These are phyloP conservation scores for Onychorhynchus coronatus DNA, from an alignment of 2,113 vertebrate genomes.

Conservation along the genomic window DNA sequence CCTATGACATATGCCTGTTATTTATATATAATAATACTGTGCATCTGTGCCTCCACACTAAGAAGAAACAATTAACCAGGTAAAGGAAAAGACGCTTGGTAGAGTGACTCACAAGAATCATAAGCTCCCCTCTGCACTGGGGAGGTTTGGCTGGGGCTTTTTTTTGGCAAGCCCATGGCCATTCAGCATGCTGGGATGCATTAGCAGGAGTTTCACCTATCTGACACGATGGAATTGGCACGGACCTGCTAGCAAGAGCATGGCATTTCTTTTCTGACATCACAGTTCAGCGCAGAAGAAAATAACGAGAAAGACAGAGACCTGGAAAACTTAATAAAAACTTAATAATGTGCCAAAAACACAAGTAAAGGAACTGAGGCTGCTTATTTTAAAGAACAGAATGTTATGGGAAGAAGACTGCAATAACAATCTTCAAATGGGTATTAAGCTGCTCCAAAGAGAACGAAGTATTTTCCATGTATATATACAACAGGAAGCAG, in stretches of 20 bases:
- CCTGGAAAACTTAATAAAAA: background rate
- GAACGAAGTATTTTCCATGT: background rate
- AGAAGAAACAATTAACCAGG: background rate
- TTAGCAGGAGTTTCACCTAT: background rate
- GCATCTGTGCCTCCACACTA: background rate
- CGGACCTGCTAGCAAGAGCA: background rate
- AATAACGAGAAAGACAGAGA: background rate
- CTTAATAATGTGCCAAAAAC: background rate
- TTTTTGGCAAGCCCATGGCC: background rate
- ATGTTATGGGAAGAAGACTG: background rate
- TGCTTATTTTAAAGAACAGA: background rate
- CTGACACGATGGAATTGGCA: background rate
- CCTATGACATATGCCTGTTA: background rate
- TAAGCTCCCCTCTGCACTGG: background rate
- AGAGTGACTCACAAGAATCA: background rate
- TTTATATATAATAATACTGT: background rate
- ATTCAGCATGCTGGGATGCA: background rate
- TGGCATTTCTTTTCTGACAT: background rate
- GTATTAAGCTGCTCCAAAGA: background rate
- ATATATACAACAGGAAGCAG: background rate
- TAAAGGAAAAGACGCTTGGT: background rate
- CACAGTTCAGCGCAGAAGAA: background rate
- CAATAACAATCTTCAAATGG: background rate
- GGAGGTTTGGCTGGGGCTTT: background rate
- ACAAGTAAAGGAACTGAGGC: background rate